These are phyloP conservation scores for Cyclura pinguis DNA, from an alignment of 2,797 vertebrate genomes.

Conservation along the genomic window DNA sequence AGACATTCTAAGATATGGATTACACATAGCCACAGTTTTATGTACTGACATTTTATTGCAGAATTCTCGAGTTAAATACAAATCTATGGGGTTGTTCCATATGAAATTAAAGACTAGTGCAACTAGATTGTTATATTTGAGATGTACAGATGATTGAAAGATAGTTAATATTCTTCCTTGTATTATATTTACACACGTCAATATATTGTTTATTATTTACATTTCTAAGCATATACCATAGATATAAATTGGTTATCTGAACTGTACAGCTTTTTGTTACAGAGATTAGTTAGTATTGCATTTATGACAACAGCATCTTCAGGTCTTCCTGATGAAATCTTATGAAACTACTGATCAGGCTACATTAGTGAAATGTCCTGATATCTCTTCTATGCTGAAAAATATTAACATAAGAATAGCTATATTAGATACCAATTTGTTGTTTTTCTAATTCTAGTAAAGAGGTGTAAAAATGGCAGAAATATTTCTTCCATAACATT, in stretches of 20 bases:
- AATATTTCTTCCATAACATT: slow-evolving; percentile 34
- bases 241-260: slow-evolving; percentile 77
- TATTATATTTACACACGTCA: slow-evolving; percentile 75
- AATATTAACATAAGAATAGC: slow-evolving; percentile 57
- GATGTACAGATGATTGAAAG: slow-evolving; percentile 62
- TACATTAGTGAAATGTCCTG: slow-evolving; percentile 55
- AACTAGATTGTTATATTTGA: slow-evolving; percentile 60
- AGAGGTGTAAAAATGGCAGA: slow-evolving; percentile 35
- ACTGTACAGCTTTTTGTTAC: slow-evolving; percentile 84
- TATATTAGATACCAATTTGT: slow-evolving; percentile 58
- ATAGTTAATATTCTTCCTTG: slow-evolving; percentile 51
- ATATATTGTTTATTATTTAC: slow-evolving; percentile 71
- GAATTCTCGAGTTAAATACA: slow-evolving; percentile 62
- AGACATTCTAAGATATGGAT: slow-evolving; percentile 4
- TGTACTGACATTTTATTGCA: slow-evolving; percentile 49
- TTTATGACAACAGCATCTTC: slow-evolving; percentile 58
- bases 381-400: slow-evolving; percentile 56
- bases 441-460: slow-evolving; percentile 42
- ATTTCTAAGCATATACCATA: slow-evolving; percentile 66
- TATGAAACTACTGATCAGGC: slow-evolving; percentile 59
- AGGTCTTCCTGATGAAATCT: slow-evolving; percentile 55
- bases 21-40: slow-evolving; percentile 56
- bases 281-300: slow-evolving; percentile 57
- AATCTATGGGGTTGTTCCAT: slow-evolving; percentile 55
- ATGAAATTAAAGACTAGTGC: slow-evolving; percentile 51